Conservation (phyloP, 2,888 invertebrate genomes). For the Drosophila anceps region DNA sequence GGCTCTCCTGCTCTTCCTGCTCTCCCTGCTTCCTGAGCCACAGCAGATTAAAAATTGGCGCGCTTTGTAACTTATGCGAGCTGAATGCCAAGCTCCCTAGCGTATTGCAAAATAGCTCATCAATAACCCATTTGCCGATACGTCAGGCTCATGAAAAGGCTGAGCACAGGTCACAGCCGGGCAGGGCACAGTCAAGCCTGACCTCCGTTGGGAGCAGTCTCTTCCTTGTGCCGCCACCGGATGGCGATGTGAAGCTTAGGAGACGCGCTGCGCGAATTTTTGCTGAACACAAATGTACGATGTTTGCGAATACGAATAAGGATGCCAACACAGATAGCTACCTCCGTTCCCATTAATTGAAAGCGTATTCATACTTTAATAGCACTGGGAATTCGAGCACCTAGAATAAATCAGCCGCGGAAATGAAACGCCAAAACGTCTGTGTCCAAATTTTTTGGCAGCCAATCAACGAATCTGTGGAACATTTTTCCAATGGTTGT, state of each 20-base stretch:
- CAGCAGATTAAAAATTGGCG: constrained; percentile 28
- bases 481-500: constrained; percentile 43
- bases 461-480: constrained; percentile 42
- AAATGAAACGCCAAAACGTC: constrained; percentile 36
- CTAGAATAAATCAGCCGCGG: constrained; percentile 62
- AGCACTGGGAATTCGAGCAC: constrained; percentile 53
- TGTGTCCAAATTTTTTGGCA: constrained; percentile 49
- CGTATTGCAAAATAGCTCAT: constrained; percentile 75
- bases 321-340: constrained; percentile 37
- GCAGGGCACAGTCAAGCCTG: constrained; percentile 16
- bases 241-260: constrained; percentile 40
- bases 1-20: neutral
- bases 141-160: constrained; percentile 54
- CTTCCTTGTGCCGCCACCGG: constrained; percentile 3
- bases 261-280: constrained; percentile 13
- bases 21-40: neutral
- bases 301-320: constrained; percentile 18
- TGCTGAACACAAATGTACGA: neutral
- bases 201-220: constrained; percentile 42
- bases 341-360: constrained; percentile 54
- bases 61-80: constrained; percentile 59
- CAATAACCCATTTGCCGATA: constrained; percentile 77
- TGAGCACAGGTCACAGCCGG: constrained; percentile 6
- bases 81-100: constrained; percentile 53
- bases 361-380: constrained; percentile 63